Base-by-base conservation (phyloP, 2,888 invertebrate genomes). In the Latrodectus hesperus region DNA sequence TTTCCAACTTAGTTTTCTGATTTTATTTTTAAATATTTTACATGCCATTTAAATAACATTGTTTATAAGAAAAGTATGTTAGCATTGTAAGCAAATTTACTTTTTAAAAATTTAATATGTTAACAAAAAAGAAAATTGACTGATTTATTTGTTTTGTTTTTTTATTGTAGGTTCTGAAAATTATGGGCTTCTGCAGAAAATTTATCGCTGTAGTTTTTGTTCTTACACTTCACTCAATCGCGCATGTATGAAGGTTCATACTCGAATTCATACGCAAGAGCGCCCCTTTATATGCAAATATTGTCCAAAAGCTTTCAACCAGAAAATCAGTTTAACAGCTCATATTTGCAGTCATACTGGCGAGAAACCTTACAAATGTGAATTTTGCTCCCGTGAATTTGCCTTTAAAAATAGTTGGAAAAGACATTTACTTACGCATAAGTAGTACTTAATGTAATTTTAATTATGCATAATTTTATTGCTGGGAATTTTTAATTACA, bases 321-420 rank as follows among this genome's bases (percentile, higher is more conserved):
- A 68, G 16, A 68, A 68, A 68, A 26, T 22, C 26, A 22, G 22
- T 26, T 22, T 68, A 17, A 22, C 12, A 11, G 17, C n/a, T 12
- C 67, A 68, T 11, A 68, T 68, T 16, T 26, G 17, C 17, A 17
- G n/a, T 68, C 67, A 68, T 68, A 68, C 67, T 68, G 67, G 67
- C 17, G 17, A 68, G 17, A 68, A 17, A 22, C 67, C 67, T 1
- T 68, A 68, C 67, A 17, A 22, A 17, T 68, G 67, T 68, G 26
- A 68, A 68, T 17, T 68, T 68, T 68, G 67, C 26, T 17, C 17
- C 8, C n/a, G 22, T 11, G 22, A 68, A 68, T 68, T 68, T 17
- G 17, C 17, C 17, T 22, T 26, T 17, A 68, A 68, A 68, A 17
- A 11, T 68, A 26, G 26, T 22, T 68, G n/a, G 12, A 60, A 60